Base-by-base conservation (phyloP, 2,113 vertebrate genomes). In the Calypte anna region DNA sequence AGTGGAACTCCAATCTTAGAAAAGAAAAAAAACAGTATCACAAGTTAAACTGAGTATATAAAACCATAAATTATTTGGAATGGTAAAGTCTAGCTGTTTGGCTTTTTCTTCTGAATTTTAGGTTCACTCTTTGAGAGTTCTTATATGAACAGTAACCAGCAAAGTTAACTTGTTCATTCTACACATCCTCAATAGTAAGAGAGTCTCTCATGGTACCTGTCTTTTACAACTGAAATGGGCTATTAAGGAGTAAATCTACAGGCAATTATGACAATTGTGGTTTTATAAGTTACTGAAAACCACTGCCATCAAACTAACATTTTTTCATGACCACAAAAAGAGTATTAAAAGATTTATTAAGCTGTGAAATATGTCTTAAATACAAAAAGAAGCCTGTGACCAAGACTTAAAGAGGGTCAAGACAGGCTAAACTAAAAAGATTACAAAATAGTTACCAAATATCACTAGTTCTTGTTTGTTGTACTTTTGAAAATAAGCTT, bases 371-470 rank as follows among this genome's bases (percentile, higher is more conserved):
- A 77, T 3, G 14, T 28, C 84, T 72, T 73, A 82, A 85, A 91
- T 38, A 82, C 51, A 82, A 73, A 92, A 92, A 76, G 67, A 57
- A 86, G 63, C 48, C 63, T 53, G 66, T 95, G 72, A 90, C 38
- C 31, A 88, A 80, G 55, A 77, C 87, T 91, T 94, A 92, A 86
- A 81, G 54, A 66, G 2, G 7, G 67, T 88, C 58, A 96, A 90
- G 88, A 90, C 6, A 82, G 59, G 87, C 30, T 95, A 83, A 94
- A 96, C 54, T 24, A 79, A 89, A 88, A 82, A 84, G 88, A 85
- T 95, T 96, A 94, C 74, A 78, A 78, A 92, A 81, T 12, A 64
- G 72, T 93, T 94, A 86, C 61, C 50, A 93, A 95, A 94, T 69
- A 82, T 43, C 38, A 57, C 48, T 27, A 68, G 36, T 61, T 74